phyloP scores from a whole-genome alignment of 1,140 invertebrate species.

The Agraylea sexmaculata region DNA sequence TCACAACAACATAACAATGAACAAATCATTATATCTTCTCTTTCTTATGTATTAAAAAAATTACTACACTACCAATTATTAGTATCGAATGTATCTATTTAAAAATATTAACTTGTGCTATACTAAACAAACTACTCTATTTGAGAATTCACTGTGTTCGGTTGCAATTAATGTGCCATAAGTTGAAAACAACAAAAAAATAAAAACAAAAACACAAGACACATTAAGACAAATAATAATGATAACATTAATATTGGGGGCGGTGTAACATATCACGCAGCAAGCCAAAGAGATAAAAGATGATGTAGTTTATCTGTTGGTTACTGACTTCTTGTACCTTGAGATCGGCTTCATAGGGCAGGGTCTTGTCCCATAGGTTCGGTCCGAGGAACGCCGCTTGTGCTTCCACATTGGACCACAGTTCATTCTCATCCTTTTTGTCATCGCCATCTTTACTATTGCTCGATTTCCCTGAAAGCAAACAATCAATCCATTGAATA shows the following conservation, averaged over 20 bases:
- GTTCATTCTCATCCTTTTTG: slow-evolving; percentile 72
- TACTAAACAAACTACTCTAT: too few relatives aligned
- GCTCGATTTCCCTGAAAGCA: slow-evolving; percentile 49
- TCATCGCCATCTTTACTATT: slow-evolving; percentile 56
- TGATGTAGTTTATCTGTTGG: slow-evolving; percentile 24
- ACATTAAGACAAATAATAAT: neutral
- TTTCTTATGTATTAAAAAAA: too few relatives aligned
- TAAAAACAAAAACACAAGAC: slow-evolving; percentile 11
- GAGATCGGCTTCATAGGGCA: slow-evolving; percentile 82
- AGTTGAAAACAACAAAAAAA: too few relatives aligned
- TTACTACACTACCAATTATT: too few relatives aligned
- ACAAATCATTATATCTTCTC: too few relatives aligned
- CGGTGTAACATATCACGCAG: slow-evolving; percentile 24
- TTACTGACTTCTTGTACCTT: slow-evolving; percentile 71
- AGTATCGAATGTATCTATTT: too few relatives aligned
- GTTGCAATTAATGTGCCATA: slow-evolving; percentile 23
- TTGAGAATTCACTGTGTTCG: slow-evolving; percentile 1
- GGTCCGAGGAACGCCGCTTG: slow-evolving; percentile 88
- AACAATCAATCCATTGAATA: too few relatives aligned
- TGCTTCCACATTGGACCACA: slow-evolving; percentile 74
- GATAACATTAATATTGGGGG: neutral
- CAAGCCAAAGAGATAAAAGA: slow-evolving; percentile 35
- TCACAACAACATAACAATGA: too few relatives aligned
- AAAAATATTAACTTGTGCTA: too few relatives aligned
- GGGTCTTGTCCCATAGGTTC: slow-evolving; percentile 87